Percentiles rank a stretch among this genome's conserved stretches.
Conservation (phyloP, 2,888 invertebrate genomes). For the Leptura quadrifasciata region DNA sequence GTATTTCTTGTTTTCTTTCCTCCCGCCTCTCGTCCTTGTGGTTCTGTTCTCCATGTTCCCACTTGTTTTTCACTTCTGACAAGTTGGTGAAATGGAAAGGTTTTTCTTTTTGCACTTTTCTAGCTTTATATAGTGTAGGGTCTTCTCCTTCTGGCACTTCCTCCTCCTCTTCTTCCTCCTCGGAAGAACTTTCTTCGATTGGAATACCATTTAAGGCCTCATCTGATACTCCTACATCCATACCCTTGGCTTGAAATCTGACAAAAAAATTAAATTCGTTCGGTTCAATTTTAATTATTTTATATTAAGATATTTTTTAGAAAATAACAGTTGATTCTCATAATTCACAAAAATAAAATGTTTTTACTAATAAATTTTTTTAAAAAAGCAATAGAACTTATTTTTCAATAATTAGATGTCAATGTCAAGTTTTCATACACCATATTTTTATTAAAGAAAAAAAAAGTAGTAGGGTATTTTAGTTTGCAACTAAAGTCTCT, state of each 20-base stretch:
- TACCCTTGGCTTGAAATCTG: constrained; percentile 87
- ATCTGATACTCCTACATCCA: constrained; percentile 87
- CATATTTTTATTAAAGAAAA: too few species aligned
- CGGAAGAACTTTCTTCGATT: constrained; percentile 82
- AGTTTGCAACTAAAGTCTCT: too few species aligned
- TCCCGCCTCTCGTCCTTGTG: constrained; percentile 82
- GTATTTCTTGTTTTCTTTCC: constrained; percentile 91
- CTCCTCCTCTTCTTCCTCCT: constrained; percentile 79
- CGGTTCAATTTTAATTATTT: neutral
- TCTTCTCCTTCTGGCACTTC: constrained; percentile 76
- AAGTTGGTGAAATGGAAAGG: constrained; percentile 88
- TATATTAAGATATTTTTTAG: neutral
- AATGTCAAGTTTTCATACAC: neutral
- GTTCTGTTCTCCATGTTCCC: constrained; percentile 81
- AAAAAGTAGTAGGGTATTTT: too few species aligned
- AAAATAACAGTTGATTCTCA: neutral
- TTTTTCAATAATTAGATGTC: neutral
- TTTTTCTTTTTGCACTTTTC: constrained; percentile 80
- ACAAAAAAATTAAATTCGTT: constrained; percentile 21
- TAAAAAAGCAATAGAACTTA: neutral
- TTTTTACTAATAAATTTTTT: neutral
- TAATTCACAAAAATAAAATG: neutral
- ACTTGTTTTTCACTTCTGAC: constrained; percentile 88
- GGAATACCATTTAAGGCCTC: constrained; percentile 85
- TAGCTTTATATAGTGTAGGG: constrained; percentile 71